These are phyloP conservation scores for Cremastinae sp. DNA, from an alignment of 2,888 invertebrate genomes.

Conservation along the genomic window DNA sequence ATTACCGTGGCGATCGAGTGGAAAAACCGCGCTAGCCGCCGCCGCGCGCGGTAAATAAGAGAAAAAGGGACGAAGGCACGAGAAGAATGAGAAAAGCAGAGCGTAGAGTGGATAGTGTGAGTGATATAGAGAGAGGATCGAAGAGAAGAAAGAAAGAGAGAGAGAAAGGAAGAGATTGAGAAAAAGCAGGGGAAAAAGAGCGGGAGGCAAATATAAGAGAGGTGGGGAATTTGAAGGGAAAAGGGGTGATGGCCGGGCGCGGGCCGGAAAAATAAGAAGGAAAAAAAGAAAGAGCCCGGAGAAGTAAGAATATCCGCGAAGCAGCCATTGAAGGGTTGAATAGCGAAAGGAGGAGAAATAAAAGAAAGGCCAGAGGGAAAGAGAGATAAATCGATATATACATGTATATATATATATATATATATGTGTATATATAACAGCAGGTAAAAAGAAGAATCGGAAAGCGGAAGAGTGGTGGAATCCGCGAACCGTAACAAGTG, in stretches of 20 bases:
- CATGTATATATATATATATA: not conserved
- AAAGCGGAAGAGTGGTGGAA: constrained; percentile 53
- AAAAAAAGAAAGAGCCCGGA: not conserved
- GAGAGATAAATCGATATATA: constrained; percentile 1
- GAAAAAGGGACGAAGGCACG: constrained; percentile 10
- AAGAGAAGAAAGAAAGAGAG: constrained; percentile 20
- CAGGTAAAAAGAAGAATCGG: constrained; percentile 52
- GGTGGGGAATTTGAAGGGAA: constrained; percentile 15
- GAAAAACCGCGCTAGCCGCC: constrained; percentile 53
- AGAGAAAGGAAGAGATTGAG: constrained; percentile 25
- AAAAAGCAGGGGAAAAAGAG: not conserved
- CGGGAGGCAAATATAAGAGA: constrained; percentile 1
- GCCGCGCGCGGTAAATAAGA: constrained; percentile 32
- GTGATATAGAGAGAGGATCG: no score
- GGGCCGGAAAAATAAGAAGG: not conserved
- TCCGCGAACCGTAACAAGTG: constrained; percentile 57
- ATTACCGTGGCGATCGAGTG: constrained; percentile 57
- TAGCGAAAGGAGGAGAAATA: constrained; percentile 12
- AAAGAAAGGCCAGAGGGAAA: constrained; percentile 3
- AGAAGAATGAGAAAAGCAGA: not conserved
- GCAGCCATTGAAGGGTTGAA: constrained; percentile 31
- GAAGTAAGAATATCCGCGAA: constrained; percentile 15
- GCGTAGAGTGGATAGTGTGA: no score
- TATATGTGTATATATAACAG: not conserved
- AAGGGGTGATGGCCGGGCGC: constrained; percentile 4